A percentile compares a stretch with the other conserved stretches of the same genome.
phyloP scores from a whole-genome alignment of 1,140 invertebrate genomes.

The Protaetia brevitarsis region DNA sequence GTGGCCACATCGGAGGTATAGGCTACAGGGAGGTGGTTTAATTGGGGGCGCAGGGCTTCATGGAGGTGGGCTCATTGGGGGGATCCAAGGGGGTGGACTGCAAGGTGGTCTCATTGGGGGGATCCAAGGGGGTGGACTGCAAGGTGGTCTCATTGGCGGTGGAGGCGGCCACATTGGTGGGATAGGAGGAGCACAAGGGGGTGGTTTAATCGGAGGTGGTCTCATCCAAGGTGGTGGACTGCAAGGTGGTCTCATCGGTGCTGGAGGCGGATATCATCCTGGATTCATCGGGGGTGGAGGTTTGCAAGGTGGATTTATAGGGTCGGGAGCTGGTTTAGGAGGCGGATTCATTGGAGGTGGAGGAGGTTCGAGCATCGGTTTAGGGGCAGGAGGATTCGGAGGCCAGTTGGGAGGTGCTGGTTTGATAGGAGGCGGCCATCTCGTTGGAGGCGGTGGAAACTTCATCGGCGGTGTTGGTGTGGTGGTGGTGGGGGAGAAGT shows the following conservation, averaged over 20 bases:
- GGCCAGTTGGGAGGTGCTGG: neutral
- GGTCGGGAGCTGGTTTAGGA: neutral
- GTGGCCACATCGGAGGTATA: neutral
- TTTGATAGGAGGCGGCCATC: neutral
- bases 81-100: constrained; percentile 17
- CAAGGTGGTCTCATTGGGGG: constrained; percentile 32
- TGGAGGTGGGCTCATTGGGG: constrained; percentile 31
- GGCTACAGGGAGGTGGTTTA: constrained; percentile 37
- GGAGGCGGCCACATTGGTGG: constrained; percentile 37
- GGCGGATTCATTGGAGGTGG: neutral
- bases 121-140: constrained; percentile 29
- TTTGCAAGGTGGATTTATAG: neutral
- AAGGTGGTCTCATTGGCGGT: constrained; percentile 39
- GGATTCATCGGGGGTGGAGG: neutral
- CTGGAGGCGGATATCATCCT: neutral
- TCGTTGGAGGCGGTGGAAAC: neutral
- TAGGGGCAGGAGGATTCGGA: constrained; percentile 12
- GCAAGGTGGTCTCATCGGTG: constrained; percentile 36
- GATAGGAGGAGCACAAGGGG: constrained; percentile 23
- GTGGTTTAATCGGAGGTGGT: constrained; percentile 28
- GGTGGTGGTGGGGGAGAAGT: constrained; percentile 50
- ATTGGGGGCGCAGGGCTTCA: constrained; percentile 28
- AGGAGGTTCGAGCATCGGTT: neutral
- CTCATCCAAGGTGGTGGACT: constrained; percentile 29
- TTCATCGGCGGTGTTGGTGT: neutral